Percentiles rank a stretch among this genome's conserved stretches.
These are phyloP conservation scores for Syrphus vitripennis DNA, from an alignment of 2,888 invertebrate genomes.

Conservation along the genomic window DNA sequence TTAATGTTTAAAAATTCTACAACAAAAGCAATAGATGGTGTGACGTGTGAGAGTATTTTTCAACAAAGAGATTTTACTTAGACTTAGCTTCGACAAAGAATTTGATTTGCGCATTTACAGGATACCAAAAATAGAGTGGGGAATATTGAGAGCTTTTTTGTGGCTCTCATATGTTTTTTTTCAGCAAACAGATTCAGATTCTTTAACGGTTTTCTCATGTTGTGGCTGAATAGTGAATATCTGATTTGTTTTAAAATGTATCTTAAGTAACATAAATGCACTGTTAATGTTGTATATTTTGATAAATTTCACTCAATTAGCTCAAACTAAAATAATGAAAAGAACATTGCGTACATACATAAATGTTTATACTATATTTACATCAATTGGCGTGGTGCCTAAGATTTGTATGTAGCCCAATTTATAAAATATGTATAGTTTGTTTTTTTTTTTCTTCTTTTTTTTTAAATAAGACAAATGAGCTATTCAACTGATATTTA, in stretches of 20 bases:
- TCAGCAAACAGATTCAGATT: conserved; percentile 21
- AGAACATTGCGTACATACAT: conserved; percentile 19
- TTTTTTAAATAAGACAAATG: not conserved
- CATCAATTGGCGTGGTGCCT: conserved; percentile 51
- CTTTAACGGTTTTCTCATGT: not conserved
- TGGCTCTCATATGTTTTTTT: conserved; percentile 19
- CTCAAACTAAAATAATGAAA: conserved; percentile 12
- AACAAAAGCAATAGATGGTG: too few relatives aligned
- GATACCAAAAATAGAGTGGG: not conserved
- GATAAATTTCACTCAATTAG: conserved; percentile 38
- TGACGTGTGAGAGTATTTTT: not conserved
- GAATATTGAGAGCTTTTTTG: not conserved
- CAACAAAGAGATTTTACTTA: not conserved
- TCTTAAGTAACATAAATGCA: not conserved
- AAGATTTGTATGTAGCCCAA: not conserved
- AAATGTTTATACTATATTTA: conserved; percentile 11
- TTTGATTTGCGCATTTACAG: conserved; percentile 28
- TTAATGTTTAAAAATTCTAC: not conserved
- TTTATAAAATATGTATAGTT: not conserved
- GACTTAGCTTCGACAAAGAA: not conserved
- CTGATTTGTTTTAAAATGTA: not conserved
- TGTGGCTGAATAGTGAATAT: conserved; percentile 8
- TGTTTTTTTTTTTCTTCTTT: not conserved
- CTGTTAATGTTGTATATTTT: conserved; percentile 15
- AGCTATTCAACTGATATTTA: not conserved